Evolutionary conservation across 2,888 invertebrate species (phyloP), one percentile per base, ranked within the genome.

Genomic region (Cataglyphis albicans): DNA sequence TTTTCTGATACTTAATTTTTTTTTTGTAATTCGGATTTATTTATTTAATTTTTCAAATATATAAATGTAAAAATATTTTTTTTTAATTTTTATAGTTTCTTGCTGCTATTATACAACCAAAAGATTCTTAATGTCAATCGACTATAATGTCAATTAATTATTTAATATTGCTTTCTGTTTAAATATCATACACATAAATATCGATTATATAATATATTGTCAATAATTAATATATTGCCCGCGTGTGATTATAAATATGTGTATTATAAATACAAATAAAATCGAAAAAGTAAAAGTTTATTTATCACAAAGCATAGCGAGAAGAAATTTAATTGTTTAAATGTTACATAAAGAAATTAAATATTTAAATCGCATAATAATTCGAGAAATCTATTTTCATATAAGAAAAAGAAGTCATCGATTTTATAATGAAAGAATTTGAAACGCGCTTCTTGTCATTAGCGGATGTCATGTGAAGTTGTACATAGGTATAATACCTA

Each of bases 91-190:
- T 1, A 29, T 1, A 29, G 25, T 29, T 29, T 29, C 1, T 29
- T 29, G 25, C 25, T 29, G 25, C 25, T 29, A 29, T 1, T 29
- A 29, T 29, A 29, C 25, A 29, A 1, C 25, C 1, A 29, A 29
- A 29, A 29, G 25, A 29, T 29, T 29, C 25, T 29, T 29, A 29
- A 29, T 29, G 25, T 25, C 7, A 76, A 18, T 75, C 7, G 25
- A 35, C 52, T 18, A 44, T 29, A 64, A 72, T 72, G 48, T 55
- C 64, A 57, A 44, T 18, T 44, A 68, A 83, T 83, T 72, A 81
- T 72, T 72, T 44, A 70, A 72, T 25, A 1, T 25, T 18, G 18
- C 32, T 63, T 15, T 1, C 48, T 21, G 1, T 9, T 18, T 38
- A 32, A 64, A 38, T 21, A 12, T 65, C 10, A 12, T 7, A 48